Base-by-base conservation (phyloP, 2,797 vertebrate species). In the Cyclura pinguis region DNA sequence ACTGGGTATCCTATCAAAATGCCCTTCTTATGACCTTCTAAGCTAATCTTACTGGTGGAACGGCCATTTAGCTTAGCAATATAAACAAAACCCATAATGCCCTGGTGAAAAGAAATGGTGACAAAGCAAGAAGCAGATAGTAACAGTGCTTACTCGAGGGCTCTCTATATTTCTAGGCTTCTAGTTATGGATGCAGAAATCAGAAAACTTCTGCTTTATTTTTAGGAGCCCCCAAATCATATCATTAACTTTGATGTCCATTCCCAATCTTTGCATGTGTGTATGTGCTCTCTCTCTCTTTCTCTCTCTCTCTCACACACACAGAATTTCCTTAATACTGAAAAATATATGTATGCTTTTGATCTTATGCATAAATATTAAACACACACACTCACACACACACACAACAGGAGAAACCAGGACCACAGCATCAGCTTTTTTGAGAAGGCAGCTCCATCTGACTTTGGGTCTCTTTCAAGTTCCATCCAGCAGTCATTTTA, bases 211-310 rank as follows among this genome's bases (percentile, higher is more conserved):
- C 9, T 59, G 6, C 52, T 86, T 89, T 87, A 47, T 50, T 91
- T 91, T 74, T 64, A 82, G 47, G 83, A 82, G 47, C 4, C n/a
- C n/a, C 1, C 4, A 78, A 72, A 64, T 64, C 32, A 20, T 24
- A 73, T 9, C 18, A 3, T 84, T 0, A 0, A 62, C n/a, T 76
- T 72, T 64, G 72, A 22, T 85, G 1, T 0, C 16, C 0, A 93
- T 52, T 77, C 12, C 84, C 57, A 91, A 73, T 80, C 3, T 18
- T 62, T 22, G 77, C n/a, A 82, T 57, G 8, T 5, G 35, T 1
- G 20, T 8, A 57, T 57, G 16, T 6, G 24, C 24, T 6, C n/a
- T n/a, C n/a, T n/a, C n/a, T n/a, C n/a, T n/a, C n/a, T n/a, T n/a
- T n/a, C n/a, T n/a, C n/a, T n/a, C n/a, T n/a, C n/a, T n/a, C n/a